phyloP scores from a whole-genome alignment of 2,113 vertebrate species.

The Dipodomys spectabilis region DNA sequence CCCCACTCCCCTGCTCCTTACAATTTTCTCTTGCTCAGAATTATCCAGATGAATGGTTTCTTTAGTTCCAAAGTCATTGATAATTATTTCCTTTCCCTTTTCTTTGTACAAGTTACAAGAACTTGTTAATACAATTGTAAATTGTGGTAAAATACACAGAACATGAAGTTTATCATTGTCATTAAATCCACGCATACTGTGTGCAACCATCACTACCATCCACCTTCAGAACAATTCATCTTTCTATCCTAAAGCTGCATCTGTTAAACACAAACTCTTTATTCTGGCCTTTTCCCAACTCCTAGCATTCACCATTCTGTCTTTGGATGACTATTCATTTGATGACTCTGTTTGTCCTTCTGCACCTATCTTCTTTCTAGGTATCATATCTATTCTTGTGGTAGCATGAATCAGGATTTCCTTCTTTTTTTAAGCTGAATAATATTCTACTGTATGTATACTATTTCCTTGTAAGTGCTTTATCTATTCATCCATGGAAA shows the following conservation, averaged over 20 bases:
- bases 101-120: not conserved
- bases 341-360: not conserved
- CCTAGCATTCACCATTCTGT: not conserved
- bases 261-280: not conserved
- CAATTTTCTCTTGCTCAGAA: not conserved
- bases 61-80: not conserved
- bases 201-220: too few species aligned
- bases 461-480: not conserved
- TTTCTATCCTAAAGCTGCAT: not conserved
- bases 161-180: not conserved
- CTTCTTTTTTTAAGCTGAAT: not conserved
- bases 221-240: not conserved
- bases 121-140: not conserved
- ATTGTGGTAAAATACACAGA: not conserved
- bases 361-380: not conserved
- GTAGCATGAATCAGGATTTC: not conserved
- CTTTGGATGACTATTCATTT: not conserved
- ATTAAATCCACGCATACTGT: not conserved
- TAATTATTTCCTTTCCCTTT: not conserved
- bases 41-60: not conserved
- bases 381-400: not conserved
- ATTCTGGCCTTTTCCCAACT: not conserved
- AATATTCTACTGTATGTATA: not conserved
- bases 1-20: not conserved
- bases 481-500: not conserved